A percentile compares a stretch with the other conserved stretches of the same genome.
Evolutionary conservation across 2,888 invertebrate species (phyloP).

Genomic region (Drosophila nr. fundita): DNA sequence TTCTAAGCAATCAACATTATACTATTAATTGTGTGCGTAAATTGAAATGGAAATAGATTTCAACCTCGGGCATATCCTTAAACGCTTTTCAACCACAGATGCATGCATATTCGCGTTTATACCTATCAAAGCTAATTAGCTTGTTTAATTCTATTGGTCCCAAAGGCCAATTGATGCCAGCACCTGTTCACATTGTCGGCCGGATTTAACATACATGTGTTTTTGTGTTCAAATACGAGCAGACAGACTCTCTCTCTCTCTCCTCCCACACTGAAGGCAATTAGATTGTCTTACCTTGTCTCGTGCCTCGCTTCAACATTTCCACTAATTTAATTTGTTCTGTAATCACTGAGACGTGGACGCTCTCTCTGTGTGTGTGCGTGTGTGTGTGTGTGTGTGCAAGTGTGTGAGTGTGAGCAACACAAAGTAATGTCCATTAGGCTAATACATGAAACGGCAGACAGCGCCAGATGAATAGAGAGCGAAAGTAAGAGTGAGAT

Average conservation of each 20-base stretch:
- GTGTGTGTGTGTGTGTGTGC: not conserved
- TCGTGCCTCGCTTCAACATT: constrained; percentile 61
- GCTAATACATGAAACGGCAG: constrained; percentile 45
- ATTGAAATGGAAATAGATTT: not conserved
- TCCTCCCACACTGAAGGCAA: constrained; percentile 44
- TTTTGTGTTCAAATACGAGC: constrained; percentile 21
- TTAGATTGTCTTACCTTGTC: constrained; percentile 66
- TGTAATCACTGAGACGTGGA: constrained; percentile 65
- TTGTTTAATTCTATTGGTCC: constrained; percentile 59
- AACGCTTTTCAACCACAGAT: constrained; percentile 13
- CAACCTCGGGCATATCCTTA: not conserved
- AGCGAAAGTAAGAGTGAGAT: not conserved
- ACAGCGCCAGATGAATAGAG: constrained; percentile 19
- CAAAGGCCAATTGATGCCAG: constrained; percentile 65
- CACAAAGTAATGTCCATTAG: constrained; percentile 57
- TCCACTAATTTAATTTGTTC: constrained; percentile 75
- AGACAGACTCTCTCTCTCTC: constrained; percentile 5
- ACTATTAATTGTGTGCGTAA: not conserved
- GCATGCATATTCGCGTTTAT: constrained; percentile 24
- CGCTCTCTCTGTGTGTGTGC: not conserved
- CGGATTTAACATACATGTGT: constrained; percentile 45
- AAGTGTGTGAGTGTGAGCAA: not conserved
- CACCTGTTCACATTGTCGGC: constrained; percentile 60
- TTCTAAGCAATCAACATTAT: not conserved
- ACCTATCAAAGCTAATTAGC: constrained; percentile 64